Evolutionary conservation across 2,888 invertebrate genomes (phyloP), one percentile per base, ranked within the genome.

Genomic region (Plutella xylostella): DNA sequence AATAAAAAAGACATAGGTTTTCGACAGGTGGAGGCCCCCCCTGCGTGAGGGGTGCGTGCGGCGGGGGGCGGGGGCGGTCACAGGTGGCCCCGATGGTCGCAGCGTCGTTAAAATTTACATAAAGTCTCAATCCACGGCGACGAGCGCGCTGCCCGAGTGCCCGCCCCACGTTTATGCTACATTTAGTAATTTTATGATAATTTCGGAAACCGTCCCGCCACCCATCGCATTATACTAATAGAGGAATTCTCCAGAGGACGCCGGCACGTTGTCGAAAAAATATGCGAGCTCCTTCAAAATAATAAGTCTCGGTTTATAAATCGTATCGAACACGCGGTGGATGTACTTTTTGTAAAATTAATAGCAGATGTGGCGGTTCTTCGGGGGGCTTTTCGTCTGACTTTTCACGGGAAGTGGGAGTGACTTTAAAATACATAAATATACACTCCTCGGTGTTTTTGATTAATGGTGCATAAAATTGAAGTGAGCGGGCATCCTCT

Each of bases 141-240:
- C 74, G 71, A 65, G 19, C 34, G 12, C 31, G 69, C n/a, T n/a
- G n/a, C 70, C 64, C 63, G 67, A 68, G 74, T 75, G 76, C 70
- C 80, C 79, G 72, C 82, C 80, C 52, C 82, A 73, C 79, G 74
- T 78, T 80, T 73, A 83, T 82, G 83, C 83, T 82, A 83, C 83
- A 83, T 83, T 83, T 83, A 83, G 83, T 83, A 83, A 83, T 83
- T 83, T 83, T 83, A 83, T 83, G 83, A 83, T 83, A 83, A 83
- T 83, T 83, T 76, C 72, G 73, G 75, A 80, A 82, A 82, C 82
- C 70, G 73, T 75, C 72, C 80, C 73, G 68, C 82, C 80, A 78
- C 83, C 83, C 83, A 80, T 82, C 82, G 73, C 80, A 83, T 83
- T 83, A 83, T 83, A 80, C 82, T 83, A 82, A 82, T 82, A 82